phyloP scores from a whole-genome alignment of 1,140 invertebrate genomes.

The Gyrodactylus salaris region DNA sequence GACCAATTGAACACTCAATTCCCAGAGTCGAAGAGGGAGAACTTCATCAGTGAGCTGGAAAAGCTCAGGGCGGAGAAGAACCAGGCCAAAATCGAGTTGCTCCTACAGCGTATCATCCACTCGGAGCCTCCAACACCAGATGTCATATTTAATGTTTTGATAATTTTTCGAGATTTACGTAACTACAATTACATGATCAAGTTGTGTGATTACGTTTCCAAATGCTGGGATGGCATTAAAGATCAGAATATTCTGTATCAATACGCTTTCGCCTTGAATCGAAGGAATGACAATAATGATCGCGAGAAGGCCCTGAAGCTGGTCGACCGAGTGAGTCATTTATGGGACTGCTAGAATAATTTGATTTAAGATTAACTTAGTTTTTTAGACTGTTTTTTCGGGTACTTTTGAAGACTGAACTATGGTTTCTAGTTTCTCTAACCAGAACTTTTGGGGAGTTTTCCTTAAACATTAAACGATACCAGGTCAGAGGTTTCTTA shows the following conservation, averaged over 20 bases:
- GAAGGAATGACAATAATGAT: conserved; percentile 64
- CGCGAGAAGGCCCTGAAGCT: conserved; percentile 60
- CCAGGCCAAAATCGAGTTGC: background rate
- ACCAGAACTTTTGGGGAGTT: too few relatives aligned
- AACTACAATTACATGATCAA: background rate
- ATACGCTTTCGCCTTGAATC: conserved; percentile 83
- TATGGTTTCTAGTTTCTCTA: too few relatives aligned
- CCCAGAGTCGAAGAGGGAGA: background rate
- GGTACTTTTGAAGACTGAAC: too few relatives aligned
- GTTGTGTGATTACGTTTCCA: background rate
- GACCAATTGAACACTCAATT: background rate
- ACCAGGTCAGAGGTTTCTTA: too few relatives aligned
- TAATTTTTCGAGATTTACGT: background rate
- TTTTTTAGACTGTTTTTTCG: too few relatives aligned
- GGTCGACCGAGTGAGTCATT: conserved; percentile 34
- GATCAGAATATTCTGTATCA: conserved; percentile 40
- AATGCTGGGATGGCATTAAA: background rate
- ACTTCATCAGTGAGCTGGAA: background rate
- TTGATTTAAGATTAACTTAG: too few relatives aligned
- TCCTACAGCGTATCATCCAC: background rate
- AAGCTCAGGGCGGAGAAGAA: background rate
- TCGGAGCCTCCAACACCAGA: background rate
- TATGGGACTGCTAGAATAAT: too few relatives aligned
- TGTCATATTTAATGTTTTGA: background rate
- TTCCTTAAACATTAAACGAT: too few relatives aligned